Percentiles rank a stretch among this genome's conserved stretches.
These are phyloP conservation scores for Piezodorus guildinii DNA, from an alignment of 1,140 invertebrate genomes.

Conservation along the genomic window DNA sequence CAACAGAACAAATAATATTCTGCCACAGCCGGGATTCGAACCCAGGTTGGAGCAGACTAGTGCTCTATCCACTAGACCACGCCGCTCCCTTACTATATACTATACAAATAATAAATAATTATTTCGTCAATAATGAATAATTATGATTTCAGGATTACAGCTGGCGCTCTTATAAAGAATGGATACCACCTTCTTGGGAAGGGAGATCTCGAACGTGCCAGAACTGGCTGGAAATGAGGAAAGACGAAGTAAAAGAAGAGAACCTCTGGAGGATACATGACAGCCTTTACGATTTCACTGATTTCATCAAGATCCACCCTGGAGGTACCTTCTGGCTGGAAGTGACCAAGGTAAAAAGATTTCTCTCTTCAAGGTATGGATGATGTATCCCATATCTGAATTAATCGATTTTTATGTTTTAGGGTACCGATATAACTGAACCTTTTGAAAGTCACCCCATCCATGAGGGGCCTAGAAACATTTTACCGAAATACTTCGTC, in stretches of 20 bases:
- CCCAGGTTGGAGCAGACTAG: too few relatives aligned
- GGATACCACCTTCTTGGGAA: not conserved
- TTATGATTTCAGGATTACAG: not conserved
- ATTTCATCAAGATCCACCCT: conserved; percentile 59
- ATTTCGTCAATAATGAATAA: too few relatives aligned
- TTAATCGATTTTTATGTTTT: conserved; percentile 25
- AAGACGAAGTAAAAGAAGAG: conserved; percentile 56
- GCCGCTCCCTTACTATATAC: too few relatives aligned
- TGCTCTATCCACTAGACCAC: too few relatives aligned
- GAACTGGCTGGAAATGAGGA: conserved; percentile 50
- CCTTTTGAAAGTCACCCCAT: conserved; percentile 56
- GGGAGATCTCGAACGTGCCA: not conserved
- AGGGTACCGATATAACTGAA: conserved; percentile 64
- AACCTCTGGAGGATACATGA: conserved; percentile 66
- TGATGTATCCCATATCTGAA: too few relatives aligned
- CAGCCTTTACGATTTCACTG: conserved; percentile 57
- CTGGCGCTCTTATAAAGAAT: not conserved
- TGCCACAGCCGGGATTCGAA: too few relatives aligned
- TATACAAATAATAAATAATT: too few relatives aligned
- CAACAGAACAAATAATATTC: too few relatives aligned
- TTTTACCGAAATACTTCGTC: conserved; percentile 50
- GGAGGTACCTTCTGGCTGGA: conserved; percentile 64
- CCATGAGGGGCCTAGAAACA: conserved; percentile 35
- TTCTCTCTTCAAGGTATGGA: too few relatives aligned
- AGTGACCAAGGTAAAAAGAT: conserved; percentile 44